Evolutionary conservation across 30 jellyfish, hydroid and myxozoan genomes (phyloP), one percentile per base, ranked within the genome.

Genomic region (Rhopilema esculentum): DNA sequence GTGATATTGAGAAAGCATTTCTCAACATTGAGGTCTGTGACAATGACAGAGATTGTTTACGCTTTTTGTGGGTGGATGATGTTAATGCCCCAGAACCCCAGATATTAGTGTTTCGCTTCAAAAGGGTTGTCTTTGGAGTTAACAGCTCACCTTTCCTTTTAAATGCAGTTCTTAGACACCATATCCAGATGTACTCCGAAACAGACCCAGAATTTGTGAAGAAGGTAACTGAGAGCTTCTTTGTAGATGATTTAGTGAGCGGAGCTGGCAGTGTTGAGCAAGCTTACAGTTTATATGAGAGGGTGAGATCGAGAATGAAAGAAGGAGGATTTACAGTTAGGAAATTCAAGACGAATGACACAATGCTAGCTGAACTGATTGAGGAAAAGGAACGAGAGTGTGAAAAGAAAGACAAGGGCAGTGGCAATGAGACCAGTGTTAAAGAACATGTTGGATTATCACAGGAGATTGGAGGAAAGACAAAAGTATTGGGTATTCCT

Each of bases 401-500:
- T 26, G 90, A 66, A 33, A 40, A 40, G 57, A 40, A 40, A 40
- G 57, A 40, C 57, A 40, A 40, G 57, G 57, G 57, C 57, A 40
- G 57, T 40, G 57, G 57, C 57, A 24, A 24, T 49, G 51, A 30
- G 72, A 72, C 89, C 23, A 52, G 63, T 72, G 94, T 88, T 15
- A 31, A 85, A 83, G 94, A 85, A 40, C 27, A 81, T 23, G 65
- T 85, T 53, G 89, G 94, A 40, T 16, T 72, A 16, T 85, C 89
- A n/a, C 33, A 61, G 62, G 83, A 73, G 31, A 84, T 49, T 32
- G 89, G 89, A 61, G 89, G 84, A 24, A 77, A 67, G 69, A 87
- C 90, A 8, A 87, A 87, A 78, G 86, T 87, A 1, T 69, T 64
- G 30, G 96, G 96, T 30, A 68, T 77, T 51, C 80, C 91, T 21